These are phyloP conservation scores for Drosophila pseudoananassae DNA, from an alignment of 1,140 invertebrate species.

Conservation along the genomic window DNA sequence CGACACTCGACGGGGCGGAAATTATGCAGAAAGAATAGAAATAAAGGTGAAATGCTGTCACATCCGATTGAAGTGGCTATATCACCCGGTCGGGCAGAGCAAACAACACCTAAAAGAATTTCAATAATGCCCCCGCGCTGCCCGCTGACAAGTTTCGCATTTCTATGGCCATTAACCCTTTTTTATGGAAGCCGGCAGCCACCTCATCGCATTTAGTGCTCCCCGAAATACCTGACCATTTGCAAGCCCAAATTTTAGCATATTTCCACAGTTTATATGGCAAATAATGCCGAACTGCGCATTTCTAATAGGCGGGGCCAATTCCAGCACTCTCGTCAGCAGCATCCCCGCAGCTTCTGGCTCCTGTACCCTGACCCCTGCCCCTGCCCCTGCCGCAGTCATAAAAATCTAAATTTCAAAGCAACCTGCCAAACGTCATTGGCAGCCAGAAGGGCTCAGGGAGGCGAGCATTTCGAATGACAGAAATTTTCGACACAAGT, in stretches of 20 bases:
- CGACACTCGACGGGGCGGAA: constrained; percentile 44
- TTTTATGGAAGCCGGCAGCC: constrained; percentile 38
- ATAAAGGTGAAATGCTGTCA: constrained; percentile 73
- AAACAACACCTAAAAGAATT: constrained; percentile 68
- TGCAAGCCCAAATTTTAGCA: constrained; percentile 53
- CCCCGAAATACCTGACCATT: constrained; percentile 43
- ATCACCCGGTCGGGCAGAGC: constrained; percentile 48
- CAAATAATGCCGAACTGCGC: constrained; percentile 77
- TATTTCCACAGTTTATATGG: constrained; percentile 73
- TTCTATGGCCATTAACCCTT: constrained; percentile 78
- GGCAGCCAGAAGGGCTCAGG: constrained; percentile 2
- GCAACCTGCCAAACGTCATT: constrained; percentile 55
- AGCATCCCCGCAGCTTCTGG: constrained; percentile 3
- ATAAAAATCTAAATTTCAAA: constrained; percentile 83
- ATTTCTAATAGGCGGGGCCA: constrained; percentile 77
- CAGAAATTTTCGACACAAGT: constrained; percentile 79
- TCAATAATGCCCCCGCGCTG: constrained; percentile 72
- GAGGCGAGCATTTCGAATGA: constrained; percentile 61
- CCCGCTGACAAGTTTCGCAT: constrained; percentile 77
- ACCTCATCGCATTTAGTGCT: neutral
- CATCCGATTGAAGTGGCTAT: constrained; percentile 77
- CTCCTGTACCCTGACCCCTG: too few species aligned
- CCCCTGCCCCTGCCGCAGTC: constrained; percentile 25
- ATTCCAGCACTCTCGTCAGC: constrained; percentile 62
- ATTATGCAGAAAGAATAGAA: constrained; percentile 68